phyloP scores from a whole-genome alignment of 2,113 vertebrate species.

The Petromus typicus region DNA sequence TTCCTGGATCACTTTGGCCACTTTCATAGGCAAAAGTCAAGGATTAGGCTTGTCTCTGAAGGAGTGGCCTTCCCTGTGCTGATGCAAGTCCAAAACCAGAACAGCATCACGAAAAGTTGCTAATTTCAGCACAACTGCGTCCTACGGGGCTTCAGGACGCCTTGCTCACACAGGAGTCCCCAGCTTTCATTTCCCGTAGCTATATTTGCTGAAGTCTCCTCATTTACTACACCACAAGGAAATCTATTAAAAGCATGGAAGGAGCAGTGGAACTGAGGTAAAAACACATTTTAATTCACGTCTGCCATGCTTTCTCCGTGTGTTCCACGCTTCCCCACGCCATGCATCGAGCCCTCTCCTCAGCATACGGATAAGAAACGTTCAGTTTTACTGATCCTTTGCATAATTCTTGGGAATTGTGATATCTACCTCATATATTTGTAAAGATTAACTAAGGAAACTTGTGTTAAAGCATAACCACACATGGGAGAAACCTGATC shows the following conservation, averaged over 20 bases:
- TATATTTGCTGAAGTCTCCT: neutral
- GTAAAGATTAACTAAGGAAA: constrained; percentile 28
- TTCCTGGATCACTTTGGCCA: neutral
- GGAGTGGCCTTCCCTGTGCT: neutral
- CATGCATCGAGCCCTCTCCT: neutral
- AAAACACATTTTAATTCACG: neutral
- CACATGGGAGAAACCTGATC: neutral
- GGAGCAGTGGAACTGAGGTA: neutral
- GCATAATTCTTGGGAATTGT: neutral
- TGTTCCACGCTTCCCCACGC: neutral
- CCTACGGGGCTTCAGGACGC: neutral
- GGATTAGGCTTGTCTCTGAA: neutral
- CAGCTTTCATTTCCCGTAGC: neutral
- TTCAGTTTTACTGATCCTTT: neutral
- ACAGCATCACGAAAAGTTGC: neutral
- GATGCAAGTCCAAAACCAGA: neutral
- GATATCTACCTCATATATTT: neutral
- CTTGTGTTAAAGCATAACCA: neutral
- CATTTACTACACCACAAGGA: neutral
- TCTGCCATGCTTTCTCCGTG: neutral
- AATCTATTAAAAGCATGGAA: neutral
- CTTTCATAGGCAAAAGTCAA: neutral
- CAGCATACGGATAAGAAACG: neutral
- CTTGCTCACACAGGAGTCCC: neutral
- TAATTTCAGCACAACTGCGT: neutral